A percentile compares a stretch with the other conserved stretches of the same genome.
Evolutionary conservation across 2,113 vertebrate species (phyloP).

Genomic region (Tyto alba): DNA sequence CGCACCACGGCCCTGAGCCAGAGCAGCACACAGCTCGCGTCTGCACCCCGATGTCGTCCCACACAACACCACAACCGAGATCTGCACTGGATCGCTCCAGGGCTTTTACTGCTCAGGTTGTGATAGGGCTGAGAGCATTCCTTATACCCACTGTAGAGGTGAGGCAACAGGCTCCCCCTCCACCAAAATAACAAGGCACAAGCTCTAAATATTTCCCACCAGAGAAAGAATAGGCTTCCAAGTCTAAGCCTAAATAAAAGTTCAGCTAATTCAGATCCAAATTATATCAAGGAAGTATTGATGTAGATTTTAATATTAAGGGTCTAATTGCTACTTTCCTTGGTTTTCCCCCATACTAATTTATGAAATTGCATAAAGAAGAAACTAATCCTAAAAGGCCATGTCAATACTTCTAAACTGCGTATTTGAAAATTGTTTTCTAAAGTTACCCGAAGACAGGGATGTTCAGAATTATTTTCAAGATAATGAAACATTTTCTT

Average conservation of each 20-base stretch:
- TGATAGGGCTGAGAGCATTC: background rate
- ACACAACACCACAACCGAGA: accelerated
- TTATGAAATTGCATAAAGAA: background rate
- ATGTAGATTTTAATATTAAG: background rate
- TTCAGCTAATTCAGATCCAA: background rate
- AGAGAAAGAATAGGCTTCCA: background rate
- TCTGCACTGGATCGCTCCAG: accelerated
- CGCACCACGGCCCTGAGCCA: background rate
- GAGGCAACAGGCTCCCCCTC: background rate
- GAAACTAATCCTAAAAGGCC: background rate
- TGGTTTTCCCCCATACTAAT: background rate
- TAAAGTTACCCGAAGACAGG: background rate
- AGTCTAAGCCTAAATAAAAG: background rate
- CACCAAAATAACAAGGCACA: background rate
- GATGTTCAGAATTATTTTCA: background rate
- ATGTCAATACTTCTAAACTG: background rate
- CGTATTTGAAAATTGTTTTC: background rate
- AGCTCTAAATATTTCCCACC: background rate
- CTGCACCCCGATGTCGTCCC: accelerated
- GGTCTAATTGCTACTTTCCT: background rate
- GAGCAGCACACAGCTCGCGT: accelerated
- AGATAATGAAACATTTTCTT: background rate
- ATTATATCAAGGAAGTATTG: background rate
- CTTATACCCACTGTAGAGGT: background rate
- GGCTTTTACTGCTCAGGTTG: background rate